A percentile compares a stretch with the other conserved stretches of the same genome.
phyloP scores from a whole-genome alignment of 2,797 vertebrate species.

The Mergus octosetaceus region DNA sequence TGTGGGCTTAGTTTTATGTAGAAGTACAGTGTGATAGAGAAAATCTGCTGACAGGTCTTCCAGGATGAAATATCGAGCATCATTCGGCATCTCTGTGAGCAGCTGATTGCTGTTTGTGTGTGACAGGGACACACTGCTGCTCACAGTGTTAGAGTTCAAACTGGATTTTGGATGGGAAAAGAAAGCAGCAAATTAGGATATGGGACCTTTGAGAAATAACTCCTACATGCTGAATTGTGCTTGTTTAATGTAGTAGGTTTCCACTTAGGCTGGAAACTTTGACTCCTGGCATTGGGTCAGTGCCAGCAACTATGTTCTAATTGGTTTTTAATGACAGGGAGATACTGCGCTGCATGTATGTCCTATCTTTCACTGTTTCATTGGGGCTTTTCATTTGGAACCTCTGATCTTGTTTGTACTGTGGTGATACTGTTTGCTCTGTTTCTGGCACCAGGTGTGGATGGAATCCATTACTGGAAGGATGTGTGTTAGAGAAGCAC shows the following conservation, averaged over 20 bases:
- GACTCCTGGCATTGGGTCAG: not conserved
- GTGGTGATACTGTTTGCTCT: constrained; percentile 60
- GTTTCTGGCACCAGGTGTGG: constrained; percentile 33
- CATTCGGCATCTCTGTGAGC: not conserved
- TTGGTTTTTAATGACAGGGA: not conserved
- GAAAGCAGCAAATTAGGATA: not conserved
- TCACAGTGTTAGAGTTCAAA: not conserved
- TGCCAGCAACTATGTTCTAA: not conserved
- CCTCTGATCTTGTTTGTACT: constrained; percentile 42
- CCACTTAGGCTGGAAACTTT: not conserved
- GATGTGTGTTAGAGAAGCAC: constrained; percentile 16
- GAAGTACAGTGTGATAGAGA: not conserved
- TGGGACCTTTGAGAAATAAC: not conserved
- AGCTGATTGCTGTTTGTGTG: not conserved
- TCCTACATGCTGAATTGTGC: not conserved
- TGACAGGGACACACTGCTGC: not conserved
- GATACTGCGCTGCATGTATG: not conserved
- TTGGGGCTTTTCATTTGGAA: constrained; percentile 41
- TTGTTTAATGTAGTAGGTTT: not conserved
- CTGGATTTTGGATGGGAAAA: not conserved
- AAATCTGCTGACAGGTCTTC: not conserved
- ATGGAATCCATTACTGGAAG: constrained; percentile 43
- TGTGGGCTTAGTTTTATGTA: not conserved
- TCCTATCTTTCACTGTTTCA: constrained; percentile 40
- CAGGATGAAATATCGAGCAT: not conserved